These are phyloP conservation scores for Psephotus haematonotus DNA, from an alignment of 2,113 vertebrate genomes.

Conservation along the genomic window DNA sequence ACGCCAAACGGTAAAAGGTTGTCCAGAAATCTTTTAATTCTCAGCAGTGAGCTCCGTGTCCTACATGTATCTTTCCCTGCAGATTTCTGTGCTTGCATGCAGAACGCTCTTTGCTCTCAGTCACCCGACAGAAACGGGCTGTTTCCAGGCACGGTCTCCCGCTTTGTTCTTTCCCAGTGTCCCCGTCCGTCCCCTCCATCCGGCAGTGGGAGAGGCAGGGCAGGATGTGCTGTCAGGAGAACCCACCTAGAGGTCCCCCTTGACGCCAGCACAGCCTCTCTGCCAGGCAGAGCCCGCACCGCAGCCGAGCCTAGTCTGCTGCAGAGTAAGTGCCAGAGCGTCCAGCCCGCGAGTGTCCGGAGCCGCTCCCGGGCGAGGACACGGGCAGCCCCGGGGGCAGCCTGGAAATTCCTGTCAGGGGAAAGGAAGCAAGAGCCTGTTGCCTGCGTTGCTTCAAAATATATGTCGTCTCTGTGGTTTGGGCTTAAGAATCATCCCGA, in stretches of 20 bases:
- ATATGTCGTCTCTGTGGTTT: conserved; percentile 37
- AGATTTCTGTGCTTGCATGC: background rate
- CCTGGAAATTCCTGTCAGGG: conserved; percentile 18
- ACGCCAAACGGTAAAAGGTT: background rate
- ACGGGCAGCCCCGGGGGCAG: conserved; percentile 29
- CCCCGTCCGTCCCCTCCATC: background rate
- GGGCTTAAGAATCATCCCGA: conserved; percentile 63
- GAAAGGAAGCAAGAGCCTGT: conserved; percentile 22
- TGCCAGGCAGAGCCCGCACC: conserved; percentile 70
- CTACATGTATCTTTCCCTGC: background rate
- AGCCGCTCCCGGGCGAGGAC: conserved; percentile 35
- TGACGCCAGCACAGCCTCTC: conserved; percentile 72
- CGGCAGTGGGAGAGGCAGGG: background rate
- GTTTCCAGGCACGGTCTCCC: background rate
- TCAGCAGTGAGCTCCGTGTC: background rate
- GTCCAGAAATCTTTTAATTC: background rate
- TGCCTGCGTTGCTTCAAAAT: conserved; percentile 66
- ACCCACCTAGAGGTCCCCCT: conserved; percentile 84
- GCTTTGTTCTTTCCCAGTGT: background rate
- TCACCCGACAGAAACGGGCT: background rate
- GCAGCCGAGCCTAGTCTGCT: conserved; percentile 76
- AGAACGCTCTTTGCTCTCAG: background rate
- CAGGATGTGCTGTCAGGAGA: conserved; percentile 62
- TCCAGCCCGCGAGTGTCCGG: conserved; percentile 65
- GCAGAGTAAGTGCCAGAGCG: conserved; percentile 71